Evolutionary conservation across 2,888 invertebrate species (phyloP), one percentile per base, ranked within the genome.

Genomic region (Crioceris asparagi): DNA sequence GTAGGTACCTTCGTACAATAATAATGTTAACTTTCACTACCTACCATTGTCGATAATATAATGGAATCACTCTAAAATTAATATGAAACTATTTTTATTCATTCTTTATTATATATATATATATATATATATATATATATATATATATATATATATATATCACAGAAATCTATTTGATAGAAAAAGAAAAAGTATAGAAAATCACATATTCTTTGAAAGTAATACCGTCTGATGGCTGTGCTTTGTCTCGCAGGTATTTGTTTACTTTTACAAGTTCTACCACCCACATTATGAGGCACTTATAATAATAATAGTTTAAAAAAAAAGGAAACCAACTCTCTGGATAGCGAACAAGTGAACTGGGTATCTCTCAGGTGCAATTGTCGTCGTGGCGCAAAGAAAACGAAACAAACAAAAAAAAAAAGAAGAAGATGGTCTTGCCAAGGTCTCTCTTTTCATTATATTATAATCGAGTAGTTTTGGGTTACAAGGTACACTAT

Each of bases 401-500:
- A 36, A 27, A 30, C 5, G 29, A 27, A 25, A 33, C 14, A 17
- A 29, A 21, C 23, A 23, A 17, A 27, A 37, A 33, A 41, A 26
- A 43, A 39, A 21, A 47, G 41, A 40, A 49, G 49, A 48, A 48
- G 44, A 48, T 46, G 43, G 39, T 39, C 34, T 40, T 42, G 42
- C 40, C 42, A 44, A 47, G 46, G 44, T 46, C 44, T 43, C n/a
- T 36, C 45, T 41, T 47, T 48, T 46, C 44, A 49, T 21, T 33
- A 38, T 40, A 40, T 41, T 44, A 39, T 39, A 36, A 41, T 39
- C 44, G 41, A 39, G 43, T 41, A 49, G 58, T 56, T 54, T 59
- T 55, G 53, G 55, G 57, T 59, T 59, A 57, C 58, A 59, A 59
- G 58, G 58, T 52, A 53, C 50, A 38, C 53, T 47, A 54, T 55